phyloP scores from a whole-genome alignment of 2,797 vertebrate species.

The Tokudaia tokunoshimensis region DNA sequence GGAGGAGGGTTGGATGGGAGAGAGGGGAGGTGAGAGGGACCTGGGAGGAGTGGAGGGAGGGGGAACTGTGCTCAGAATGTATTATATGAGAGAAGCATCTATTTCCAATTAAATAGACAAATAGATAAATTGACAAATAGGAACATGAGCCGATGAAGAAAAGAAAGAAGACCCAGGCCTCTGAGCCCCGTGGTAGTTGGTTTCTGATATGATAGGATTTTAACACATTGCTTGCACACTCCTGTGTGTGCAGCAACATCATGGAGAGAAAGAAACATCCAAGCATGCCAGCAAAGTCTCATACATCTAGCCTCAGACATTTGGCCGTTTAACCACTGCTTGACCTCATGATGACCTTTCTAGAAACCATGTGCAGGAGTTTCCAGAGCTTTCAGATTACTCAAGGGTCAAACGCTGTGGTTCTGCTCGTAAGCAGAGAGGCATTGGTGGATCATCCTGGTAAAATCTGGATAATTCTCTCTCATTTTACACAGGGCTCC shows the following conservation, averaged over 20 bases:
- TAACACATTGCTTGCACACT: not conserved
- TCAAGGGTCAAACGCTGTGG: not conserved
- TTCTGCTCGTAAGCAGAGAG: not conserved
- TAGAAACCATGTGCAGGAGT: not conserved
- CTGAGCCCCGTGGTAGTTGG: not conserved
- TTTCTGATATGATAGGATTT: not conserved
- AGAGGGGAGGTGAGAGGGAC: too few relatives aligned
- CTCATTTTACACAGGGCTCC: conserved; percentile 90
- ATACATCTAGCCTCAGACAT: not conserved
- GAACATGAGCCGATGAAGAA: not conserved
- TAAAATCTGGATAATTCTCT: conserved; percentile 32
- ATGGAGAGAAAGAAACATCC: not conserved
- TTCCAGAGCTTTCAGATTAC: not conserved
- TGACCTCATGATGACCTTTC: not conserved
- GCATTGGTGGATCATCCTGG: not conserved
- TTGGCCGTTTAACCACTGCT: not conserved
- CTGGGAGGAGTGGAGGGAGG: not conserved
- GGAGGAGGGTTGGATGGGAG: too few relatives aligned
- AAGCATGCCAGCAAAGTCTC: not conserved
- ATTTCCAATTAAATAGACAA: not conserved
- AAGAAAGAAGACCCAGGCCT: not conserved
- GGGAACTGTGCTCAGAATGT: not conserved
- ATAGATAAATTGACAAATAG: not conserved
- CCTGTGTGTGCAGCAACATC: not conserved
- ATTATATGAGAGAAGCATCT: not conserved